Evolutionary conservation across 2,113 vertebrate species (phyloP), one percentile per base, ranked within the genome.

Genomic region (Labeo catla): DNA sequence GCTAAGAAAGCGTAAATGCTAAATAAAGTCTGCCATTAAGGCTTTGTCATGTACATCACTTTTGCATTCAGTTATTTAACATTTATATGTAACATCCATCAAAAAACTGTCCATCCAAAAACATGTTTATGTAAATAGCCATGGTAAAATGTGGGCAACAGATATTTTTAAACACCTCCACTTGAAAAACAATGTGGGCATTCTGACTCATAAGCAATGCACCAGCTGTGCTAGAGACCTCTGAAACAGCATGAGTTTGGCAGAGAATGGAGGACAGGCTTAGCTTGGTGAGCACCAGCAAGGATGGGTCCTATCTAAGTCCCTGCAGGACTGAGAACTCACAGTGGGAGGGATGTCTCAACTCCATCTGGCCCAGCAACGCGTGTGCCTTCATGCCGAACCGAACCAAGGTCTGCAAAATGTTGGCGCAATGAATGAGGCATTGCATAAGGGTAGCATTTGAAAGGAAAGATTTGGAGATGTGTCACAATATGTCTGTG

Each of bases 141-240:
- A 83, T 15, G 8, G 23, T 23, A 49, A 81, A 50, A 50, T 57
- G 50, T 84, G 68, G 65, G 81, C 81, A 72, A 52, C 28, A 39
- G 82, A 74, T 84, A 84, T 84, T 84, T 84, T 84, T 77, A 86
- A 83, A 86, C 61, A 19, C 61, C 15, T 43, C 65, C 76, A 84
- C 82, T 36, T 86, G 19, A 76, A 81, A 68, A 84, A 84, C 83
- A 81, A 76, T 79, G 84, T 80, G 83, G 83, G 70, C 88, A 68
- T 70, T 86, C 83, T 90, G 89, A 90, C 91, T 90, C 90, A 89
- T 43, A 91, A 92, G 91, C 92, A 89, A 87, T 2, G 57, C 86
- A 91, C 90, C 90, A 91, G 92, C 93, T 94, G 93, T 91, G 93
- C 89, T 73, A 81, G 83, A 65, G 90, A 90, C 90, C 91, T 91